These are phyloP conservation scores for Silurus asotus DNA, from an alignment of 2,113 vertebrate species.

Conservation along the genomic window DNA sequence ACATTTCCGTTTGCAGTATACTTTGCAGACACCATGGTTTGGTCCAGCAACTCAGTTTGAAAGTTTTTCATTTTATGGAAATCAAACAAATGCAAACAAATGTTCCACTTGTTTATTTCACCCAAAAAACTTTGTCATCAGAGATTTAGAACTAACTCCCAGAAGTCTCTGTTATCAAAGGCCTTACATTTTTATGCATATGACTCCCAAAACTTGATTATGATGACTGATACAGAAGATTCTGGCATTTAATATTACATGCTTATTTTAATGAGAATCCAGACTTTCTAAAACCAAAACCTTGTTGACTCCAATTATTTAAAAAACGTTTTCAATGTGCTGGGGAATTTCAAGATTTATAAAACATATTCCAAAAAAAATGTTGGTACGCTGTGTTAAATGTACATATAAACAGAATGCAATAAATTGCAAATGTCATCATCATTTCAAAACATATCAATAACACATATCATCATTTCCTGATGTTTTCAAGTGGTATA, in stretches of 20 bases:
- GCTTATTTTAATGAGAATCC: background rate
- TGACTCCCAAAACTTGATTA: background rate
- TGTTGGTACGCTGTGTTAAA: too few relatives aligned
- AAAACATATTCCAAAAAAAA: too few relatives aligned
- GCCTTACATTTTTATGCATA: background rate
- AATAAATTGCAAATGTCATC: too few relatives aligned
- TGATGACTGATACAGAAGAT: background rate
- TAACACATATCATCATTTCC: too few relatives aligned
- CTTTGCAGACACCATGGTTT: background rate
- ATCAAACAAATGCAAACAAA: background rate
- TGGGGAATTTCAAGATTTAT: background rate
- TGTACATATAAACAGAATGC: too few relatives aligned
- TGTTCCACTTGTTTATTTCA: background rate
- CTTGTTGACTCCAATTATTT: background rate
- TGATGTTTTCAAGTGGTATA: too few relatives aligned
- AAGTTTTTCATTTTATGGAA: background rate
- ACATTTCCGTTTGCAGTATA: too few relatives aligned
- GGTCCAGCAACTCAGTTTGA: background rate
- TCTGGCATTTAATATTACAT: background rate
- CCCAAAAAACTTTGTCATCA: background rate
- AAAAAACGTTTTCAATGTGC: too few relatives aligned
- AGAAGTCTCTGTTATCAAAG: background rate
- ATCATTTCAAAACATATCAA: too few relatives aligned
- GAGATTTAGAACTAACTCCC: background rate
- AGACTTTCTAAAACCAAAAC: background rate